A percentile compares a stretch with the other conserved stretches of the same genome.
Evolutionary conservation across 2,113 vertebrate genomes (phyloP).

Genomic region (Myiagra hebetior): DNA sequence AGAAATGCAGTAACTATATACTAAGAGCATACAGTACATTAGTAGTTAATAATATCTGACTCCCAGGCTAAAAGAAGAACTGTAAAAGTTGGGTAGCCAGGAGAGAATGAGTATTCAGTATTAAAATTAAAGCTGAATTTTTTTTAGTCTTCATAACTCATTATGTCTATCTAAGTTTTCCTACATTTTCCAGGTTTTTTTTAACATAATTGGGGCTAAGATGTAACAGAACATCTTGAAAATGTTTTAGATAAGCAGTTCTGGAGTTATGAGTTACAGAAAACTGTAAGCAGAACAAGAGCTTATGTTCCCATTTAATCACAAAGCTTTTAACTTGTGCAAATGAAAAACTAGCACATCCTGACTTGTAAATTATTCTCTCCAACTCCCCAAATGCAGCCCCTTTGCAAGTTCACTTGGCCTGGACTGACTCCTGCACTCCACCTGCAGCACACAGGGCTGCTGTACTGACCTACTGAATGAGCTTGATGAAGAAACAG

Average conservation of each 20-base stretch:
- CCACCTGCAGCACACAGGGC: background rate
- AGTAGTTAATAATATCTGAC: background rate
- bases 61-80: background rate
- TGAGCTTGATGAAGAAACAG: background rate
- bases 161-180: background rate
- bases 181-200: background rate
- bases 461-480: background rate
- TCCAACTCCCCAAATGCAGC: background rate
- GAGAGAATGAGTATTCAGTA: background rate
- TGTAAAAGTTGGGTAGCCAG: background rate
- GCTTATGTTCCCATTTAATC: background rate
- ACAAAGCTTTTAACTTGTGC: background rate
- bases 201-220: background rate
- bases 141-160: background rate
- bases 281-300: background rate
- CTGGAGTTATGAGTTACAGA: background rate
- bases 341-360: background rate
- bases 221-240: background rate
- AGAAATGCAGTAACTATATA: background rate
- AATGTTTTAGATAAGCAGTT: background rate
- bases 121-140: background rate
- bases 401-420: background rate
- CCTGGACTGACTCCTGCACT: background rate
- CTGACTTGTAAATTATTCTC: background rate
- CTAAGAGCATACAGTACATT: fast-evolving